phyloP scores from a whole-genome alignment of 1,140 invertebrate genomes.

The Eueides isabella region DNA sequence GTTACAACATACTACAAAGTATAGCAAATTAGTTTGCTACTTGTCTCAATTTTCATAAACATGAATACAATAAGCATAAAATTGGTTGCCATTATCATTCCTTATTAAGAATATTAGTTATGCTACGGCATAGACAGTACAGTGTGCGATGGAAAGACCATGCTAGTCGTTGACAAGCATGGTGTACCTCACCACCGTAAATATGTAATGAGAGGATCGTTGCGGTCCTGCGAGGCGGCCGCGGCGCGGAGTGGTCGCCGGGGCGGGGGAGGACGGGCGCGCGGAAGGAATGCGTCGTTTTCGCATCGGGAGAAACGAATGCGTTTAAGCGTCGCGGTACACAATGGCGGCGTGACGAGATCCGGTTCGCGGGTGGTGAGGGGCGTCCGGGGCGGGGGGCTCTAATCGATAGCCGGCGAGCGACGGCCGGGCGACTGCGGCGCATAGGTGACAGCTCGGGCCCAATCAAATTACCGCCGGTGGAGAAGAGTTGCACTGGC shows the following conservation, averaged over 20 bases:
- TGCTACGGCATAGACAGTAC: neutral
- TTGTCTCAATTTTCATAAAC: neutral
- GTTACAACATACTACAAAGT: too few species aligned
- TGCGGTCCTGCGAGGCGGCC: slow-evolving; percentile 58
- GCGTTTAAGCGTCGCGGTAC: slow-evolving; percentile 82
- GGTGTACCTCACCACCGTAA: slow-evolving; percentile 62
- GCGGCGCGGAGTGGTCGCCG: slow-evolving; percentile 55
- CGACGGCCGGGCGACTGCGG: slow-evolving; percentile 81
- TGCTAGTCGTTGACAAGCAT: slow-evolving; percentile 36
- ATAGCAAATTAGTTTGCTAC: neutral
- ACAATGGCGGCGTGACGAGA: slow-evolving; percentile 82
- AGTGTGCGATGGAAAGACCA: too few species aligned
- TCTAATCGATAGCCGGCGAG: slow-evolving; percentile 83
- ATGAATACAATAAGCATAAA: neutral
- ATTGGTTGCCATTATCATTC: neutral
- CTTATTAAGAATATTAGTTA: neutral
- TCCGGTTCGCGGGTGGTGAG: slow-evolving; percentile 78
- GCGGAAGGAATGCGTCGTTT: slow-evolving; percentile 82
- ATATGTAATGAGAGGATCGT: slow-evolving; percentile 72
- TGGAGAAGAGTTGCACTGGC: slow-evolving; percentile 69
- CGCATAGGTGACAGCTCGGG: slow-evolving; percentile 81
- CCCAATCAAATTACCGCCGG: slow-evolving; percentile 79
- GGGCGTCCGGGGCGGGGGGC: slow-evolving; percentile 65
- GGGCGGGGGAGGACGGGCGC: slow-evolving; percentile 68
- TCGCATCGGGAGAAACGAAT: slow-evolving; percentile 82